Evolutionary conservation across 2,113 vertebrate genomes (phyloP), one percentile per base, ranked within the genome.

Genomic region (Carassius carassius): DNA sequence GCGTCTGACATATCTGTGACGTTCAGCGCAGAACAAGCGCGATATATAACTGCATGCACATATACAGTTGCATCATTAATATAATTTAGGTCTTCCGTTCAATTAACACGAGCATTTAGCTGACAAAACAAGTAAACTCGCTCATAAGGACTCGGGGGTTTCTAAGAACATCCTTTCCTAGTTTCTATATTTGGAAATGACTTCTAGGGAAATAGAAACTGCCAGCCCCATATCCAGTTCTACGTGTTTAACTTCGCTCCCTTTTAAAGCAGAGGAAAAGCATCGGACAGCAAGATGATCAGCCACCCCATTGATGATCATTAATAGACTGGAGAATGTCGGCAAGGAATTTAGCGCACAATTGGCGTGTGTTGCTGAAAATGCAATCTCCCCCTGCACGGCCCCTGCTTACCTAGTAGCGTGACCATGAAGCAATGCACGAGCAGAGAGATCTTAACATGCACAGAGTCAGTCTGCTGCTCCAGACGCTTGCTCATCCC

Each of bases 181-280:
- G 92, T 90, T 94, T 92, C 95, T 95, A 92, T 92, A 94, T 96
- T 94, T 94, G 94, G 94, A 93, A 79, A 92, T 91, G 93, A 94
- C 91, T 95, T 96, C 94, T 94, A 95, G 92, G 94, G 94, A 95
- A 93, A 89, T 84, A 84, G 85, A 90, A 88, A 88, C 89, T 84
- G 84, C 86, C 89, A 78, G 72, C 86, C 80, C 88, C 82, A 47
- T 85, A 35, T 67, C 44, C 82, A 88, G 78, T 88, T 87, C 65
- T 83, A 79, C 84, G 4, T 88, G 29, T 82, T 90, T 60, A 85
- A 88, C 75, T 86, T 89, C 58, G 63, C 83, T 67, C 81, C 78
- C 84, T 77, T 86, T 85, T 86, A 85, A 87, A 86, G 89, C 84
- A 76, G 81, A 74, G 67, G 84, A 78, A 69, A 74, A 84, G 60